Evolutionary conservation across 2,888 invertebrate genomes (phyloP).

Genomic region (Caenorhabditis uteleia): DNA sequence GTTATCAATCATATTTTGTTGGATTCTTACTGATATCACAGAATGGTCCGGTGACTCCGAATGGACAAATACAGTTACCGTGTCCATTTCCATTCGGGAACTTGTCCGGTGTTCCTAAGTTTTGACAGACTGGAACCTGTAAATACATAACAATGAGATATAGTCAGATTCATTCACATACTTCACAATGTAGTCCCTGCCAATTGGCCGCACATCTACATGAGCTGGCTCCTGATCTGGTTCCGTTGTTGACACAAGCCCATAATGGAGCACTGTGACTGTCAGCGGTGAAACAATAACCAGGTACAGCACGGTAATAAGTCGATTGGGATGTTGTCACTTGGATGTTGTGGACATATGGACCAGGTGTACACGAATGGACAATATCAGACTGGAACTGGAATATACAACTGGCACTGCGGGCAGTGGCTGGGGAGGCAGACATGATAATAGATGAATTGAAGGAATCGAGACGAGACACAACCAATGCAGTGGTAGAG

Average conservation of each 20-base stretch:
- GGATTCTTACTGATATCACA: conserved; percentile 35
- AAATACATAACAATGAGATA: too few relatives aligned
- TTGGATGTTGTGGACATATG: conserved; percentile 24
- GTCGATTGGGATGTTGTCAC: conserved; percentile 2
- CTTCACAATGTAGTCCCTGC: conserved; percentile 27
- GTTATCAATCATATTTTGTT: not conserved
- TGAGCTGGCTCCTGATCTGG: conserved; percentile 16
- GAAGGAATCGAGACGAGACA: conserved; percentile 10
- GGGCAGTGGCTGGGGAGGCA: conserved; percentile 2
- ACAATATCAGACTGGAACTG: conserved; percentile 14
- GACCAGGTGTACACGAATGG: conserved; percentile 17
- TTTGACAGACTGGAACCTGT: conserved; percentile 40
- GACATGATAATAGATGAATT: conserved; percentile 6
- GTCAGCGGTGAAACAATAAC: conserved; percentile 33
- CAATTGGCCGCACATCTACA: conserved; percentile 27
- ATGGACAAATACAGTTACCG: conserved; percentile 42
- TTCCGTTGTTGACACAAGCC: conserved; percentile 34
- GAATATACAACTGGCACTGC: conserved; percentile 17
- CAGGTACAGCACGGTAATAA: conserved; percentile 24
- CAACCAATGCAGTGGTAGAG: conserved; percentile 2
- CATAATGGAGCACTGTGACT: conserved; percentile 15
- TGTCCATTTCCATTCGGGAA: conserved; percentile 44
- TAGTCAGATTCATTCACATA: too few relatives aligned
- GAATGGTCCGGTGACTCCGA: conserved; percentile 40
- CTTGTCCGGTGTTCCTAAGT: conserved; percentile 40